phyloP scores from a whole-genome alignment of 37 sponge, comb jelly and placozoan genomes.

The Eunapius fragilis region DNA sequence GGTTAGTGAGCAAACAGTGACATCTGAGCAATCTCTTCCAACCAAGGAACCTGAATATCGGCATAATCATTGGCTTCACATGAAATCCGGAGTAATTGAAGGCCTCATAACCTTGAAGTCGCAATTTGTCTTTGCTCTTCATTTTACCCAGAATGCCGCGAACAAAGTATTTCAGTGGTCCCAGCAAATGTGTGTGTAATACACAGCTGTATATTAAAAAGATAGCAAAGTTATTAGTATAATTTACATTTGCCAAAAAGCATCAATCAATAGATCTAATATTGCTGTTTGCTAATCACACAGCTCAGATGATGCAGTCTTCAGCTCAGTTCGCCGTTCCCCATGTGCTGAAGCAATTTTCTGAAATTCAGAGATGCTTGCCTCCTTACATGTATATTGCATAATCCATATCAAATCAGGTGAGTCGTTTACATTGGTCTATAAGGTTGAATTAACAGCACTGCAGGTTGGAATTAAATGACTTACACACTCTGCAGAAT shows the following conservation, averaged over 20 bases:
- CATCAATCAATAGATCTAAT: not conserved
- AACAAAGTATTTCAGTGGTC: conserved; percentile 46
- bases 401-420: too few relatives aligned
- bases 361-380: not conserved
- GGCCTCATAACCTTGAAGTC: conserved; percentile 21
- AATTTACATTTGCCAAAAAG: not conserved
- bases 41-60: conserved; percentile 44
- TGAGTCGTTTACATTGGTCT: too few relatives aligned
- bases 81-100: conserved; percentile 46
- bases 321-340: conserved; percentile 1
- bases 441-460: too few relatives aligned
- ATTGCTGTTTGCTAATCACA: not conserved
- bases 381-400: conserved; percentile 7
- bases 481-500: too few relatives aligned
- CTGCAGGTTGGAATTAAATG: too few relatives aligned
- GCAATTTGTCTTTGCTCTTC: conserved; percentile 7
- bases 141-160: conserved; percentile 6
- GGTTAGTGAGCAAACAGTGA: conserved; percentile 14
- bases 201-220: conserved; percentile 16
- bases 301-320: conserved; percentile 8
- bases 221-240: not conserved
- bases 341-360: not conserved
- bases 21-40: conserved; percentile 48
- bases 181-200: conserved; percentile 46
- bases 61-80: not conserved